Conservation (phyloP, 2,113 vertebrate genomes). For the Stomatorhinus ivindoensis region DNA sequence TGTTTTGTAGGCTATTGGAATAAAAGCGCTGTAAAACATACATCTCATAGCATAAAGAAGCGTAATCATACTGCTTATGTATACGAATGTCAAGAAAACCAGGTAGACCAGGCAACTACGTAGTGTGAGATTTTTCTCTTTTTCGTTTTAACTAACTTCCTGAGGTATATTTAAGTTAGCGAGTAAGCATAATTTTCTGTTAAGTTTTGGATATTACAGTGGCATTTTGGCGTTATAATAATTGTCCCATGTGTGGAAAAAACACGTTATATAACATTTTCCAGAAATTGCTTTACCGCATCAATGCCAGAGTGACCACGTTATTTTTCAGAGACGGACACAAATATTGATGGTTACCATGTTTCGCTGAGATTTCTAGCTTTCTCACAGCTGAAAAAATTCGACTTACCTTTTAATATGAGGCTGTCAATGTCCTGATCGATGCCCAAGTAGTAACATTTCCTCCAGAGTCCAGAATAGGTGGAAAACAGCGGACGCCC, state of each 20-base stretch:
- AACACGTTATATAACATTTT: not conserved
- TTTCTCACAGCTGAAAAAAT: not conserved
- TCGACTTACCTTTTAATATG: conserved; percentile 58
- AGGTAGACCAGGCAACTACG: not conserved
- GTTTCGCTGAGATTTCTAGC: not conserved
- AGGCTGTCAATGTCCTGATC: conserved; percentile 76
- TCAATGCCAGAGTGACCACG: not conserved
- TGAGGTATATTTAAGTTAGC: not conserved
- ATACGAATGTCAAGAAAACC: not conserved
- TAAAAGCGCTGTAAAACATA: not conserved
- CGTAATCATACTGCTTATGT: not conserved
- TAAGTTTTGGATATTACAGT: not conserved
- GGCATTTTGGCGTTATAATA: not conserved
- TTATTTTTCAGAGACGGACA: not conserved
- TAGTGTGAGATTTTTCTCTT: not conserved
- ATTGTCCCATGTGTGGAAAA: not conserved
- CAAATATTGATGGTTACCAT: not conserved
- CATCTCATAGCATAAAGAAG: not conserved
- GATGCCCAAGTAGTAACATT: conserved; percentile 70
- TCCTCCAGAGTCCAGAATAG: conserved; percentile 75
- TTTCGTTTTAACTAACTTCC: not conserved
- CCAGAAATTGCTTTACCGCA: not conserved
- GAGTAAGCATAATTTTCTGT: not conserved
- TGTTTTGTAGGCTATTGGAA: not conserved
- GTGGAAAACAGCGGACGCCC: conserved; percentile 74